Base-by-base conservation (phyloP, 92 coral and sea anemone species). In the Parazoanthus atlanticus region DNA sequence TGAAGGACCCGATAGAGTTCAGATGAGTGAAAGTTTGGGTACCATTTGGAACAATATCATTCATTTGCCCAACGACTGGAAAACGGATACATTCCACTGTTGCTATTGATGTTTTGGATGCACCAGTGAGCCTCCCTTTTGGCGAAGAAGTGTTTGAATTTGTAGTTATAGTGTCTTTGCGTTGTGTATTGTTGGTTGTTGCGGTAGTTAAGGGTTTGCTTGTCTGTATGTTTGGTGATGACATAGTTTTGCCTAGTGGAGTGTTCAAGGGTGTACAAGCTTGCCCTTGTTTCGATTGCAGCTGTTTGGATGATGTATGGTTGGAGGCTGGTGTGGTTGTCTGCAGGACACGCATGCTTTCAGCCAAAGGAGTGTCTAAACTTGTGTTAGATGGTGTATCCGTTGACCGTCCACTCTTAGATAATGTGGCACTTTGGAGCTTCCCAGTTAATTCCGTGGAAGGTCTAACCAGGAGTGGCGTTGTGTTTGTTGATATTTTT, bases 31-130 rank as follows among this genome's bases (percentile, higher is more conserved):
- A 11, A n/a, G 46, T 66, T 38, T 82, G 29, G 10, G 56, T 9
- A 67, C 21, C 28, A 31, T 17, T 2, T 69, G 77, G 19, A 65
- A 6, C 38, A 67, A 13, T 49, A n/a, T 12, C 23, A 41, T 40
- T 49, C 38, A 47, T 31, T n/a, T 70, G 52, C 23, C 25, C 29
- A 19, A 21, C 8, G 15, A 8, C 0, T 70, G 65, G 40, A n/a
- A 46, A 31, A 40, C 41, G 33, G 40, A 19, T 17, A 47, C 21
- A 69, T 43, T 43, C 40, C 19, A 32, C 78, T 43, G 46, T 41
- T 25, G 21, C 28, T 84, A 3, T 41, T 47, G 78, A 41, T 70
- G 78, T 54, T 19, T 49, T 43, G 31, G 87, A 69, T 46, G 87
- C 40, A 56, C 43, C 75, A n/a, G 54, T 36, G 5, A 26, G 31